A percentile compares a stretch with the other conserved stretches of the same genome.
Evolutionary conservation across 2,888 invertebrate genomes (phyloP).

Genomic region (Tachina lurida): DNA sequence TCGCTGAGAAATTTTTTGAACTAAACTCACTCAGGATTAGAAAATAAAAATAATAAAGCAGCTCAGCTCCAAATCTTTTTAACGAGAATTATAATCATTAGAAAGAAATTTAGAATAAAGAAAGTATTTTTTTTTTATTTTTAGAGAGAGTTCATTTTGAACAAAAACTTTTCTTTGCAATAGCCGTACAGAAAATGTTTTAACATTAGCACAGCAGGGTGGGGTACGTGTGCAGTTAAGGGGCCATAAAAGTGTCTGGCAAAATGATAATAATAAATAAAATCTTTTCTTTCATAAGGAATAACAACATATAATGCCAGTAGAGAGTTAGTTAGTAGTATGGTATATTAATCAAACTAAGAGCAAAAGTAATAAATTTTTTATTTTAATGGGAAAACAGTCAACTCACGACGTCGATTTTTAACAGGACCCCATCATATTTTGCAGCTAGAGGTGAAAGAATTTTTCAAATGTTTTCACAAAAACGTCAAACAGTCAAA

Average conservation of each 20-base stretch:
- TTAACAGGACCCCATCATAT: conserved; percentile 77
- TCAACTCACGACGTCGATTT: conserved; percentile 82
- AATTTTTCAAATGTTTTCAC: background rate
- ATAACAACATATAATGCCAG: background rate
- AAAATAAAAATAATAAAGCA: conserved; percentile 58
- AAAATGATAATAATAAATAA: conserved; percentile 33
- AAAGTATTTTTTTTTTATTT: background rate
- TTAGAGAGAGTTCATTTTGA: background rate
- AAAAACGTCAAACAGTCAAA: background rate
- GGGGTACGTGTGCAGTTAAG: background rate
- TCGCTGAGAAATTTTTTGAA: conserved; percentile 82
- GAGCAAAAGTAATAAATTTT: conserved; percentile 75
- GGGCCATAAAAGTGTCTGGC: conserved; percentile 39
- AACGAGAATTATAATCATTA: conserved; percentile 51
- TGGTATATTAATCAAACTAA: background rate
- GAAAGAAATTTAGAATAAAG: conserved; percentile 63
- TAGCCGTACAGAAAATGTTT: background rate
- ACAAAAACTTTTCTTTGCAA: background rate
- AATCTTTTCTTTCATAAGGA: background rate
- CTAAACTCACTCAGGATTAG: conserved; percentile 75
- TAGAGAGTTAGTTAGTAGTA: background rate
- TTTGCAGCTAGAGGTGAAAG: background rate
- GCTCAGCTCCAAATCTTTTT: conserved; percentile 30
- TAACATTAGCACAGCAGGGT: too few relatives aligned
- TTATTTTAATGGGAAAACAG: conserved; percentile 82